A percentile compares a stretch with the other conserved stretches of the same genome.
Evolutionary conservation across 2,888 invertebrate genomes (phyloP).

Genomic region (Yponomeuta sedellus): DNA sequence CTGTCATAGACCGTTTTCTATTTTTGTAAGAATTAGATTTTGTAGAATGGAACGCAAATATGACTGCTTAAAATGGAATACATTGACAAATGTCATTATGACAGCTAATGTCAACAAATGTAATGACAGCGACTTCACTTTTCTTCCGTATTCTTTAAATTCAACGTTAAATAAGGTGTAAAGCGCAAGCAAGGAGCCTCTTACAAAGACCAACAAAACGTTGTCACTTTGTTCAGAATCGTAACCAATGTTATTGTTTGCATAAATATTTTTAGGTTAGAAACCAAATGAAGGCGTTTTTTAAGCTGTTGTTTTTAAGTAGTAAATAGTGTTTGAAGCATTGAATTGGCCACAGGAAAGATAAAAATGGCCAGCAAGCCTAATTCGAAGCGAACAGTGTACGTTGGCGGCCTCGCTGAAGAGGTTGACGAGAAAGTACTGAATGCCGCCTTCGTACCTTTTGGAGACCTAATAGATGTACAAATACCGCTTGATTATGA

Average conservation of each 20-base stretch:
- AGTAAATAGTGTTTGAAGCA: not conserved
- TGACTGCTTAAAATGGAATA: not conserved
- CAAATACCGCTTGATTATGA: slow-evolving; percentile 99
- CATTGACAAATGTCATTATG: not conserved
- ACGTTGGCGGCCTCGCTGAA: slow-evolving; percentile 92
- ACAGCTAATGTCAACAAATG: not conserved
- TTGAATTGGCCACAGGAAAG: not conserved
- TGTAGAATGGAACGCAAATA: not conserved
- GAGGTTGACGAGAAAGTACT: slow-evolving; percentile 97
- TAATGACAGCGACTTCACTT: not conserved
- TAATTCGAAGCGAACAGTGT: slow-evolving; percentile 87
- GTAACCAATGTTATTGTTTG: not conserved
- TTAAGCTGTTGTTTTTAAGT: not conserved
- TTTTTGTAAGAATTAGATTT: no score
- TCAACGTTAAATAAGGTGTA: no score
- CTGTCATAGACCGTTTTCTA: no score
- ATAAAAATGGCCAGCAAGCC: slow-evolving; percentile 66
- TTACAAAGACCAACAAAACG: not conserved
- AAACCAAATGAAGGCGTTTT: not conserved
- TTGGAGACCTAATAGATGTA: slow-evolving; percentile 98
- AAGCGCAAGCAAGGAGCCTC: no score
- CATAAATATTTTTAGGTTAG: not conserved
- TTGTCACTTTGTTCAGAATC: not conserved
- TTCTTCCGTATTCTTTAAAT: not conserved
- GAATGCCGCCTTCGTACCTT: slow-evolving; percentile 98